phyloP scores from a whole-genome alignment of 2,888 invertebrate species.

The Leptopilina myrica region DNA sequence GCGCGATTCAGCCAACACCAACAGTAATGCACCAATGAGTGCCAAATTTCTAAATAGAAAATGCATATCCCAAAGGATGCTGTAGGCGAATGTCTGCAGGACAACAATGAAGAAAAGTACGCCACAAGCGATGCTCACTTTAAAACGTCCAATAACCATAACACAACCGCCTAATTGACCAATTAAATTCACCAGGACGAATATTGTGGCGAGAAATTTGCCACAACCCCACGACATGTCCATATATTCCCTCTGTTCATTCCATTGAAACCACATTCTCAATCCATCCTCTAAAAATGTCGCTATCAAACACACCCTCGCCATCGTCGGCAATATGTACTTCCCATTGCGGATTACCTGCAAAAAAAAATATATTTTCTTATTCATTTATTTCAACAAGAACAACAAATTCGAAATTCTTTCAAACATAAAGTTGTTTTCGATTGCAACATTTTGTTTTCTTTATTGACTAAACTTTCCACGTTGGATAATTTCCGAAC shows the following conservation, averaged over 20 bases:
- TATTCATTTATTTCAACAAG: no score
- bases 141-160: conserved; percentile 95
- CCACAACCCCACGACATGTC: conserved; percentile 98
- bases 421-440: no score
- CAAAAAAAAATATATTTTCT: conserved; percentile 50
- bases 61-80: conserved; percentile 98
- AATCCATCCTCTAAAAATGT: conserved; percentile 99
- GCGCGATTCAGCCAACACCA: conserved; percentile 97
- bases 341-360: conserved; percentile 96
- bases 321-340: conserved; percentile 94
- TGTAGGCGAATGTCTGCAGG: conserved; percentile 96
- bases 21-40: conserved; percentile 95
- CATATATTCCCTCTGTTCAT: conserved; percentile 98
- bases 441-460: neutral
- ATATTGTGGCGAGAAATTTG: conserved; percentile 93
- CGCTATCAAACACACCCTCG: conserved; percentile 96
- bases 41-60: conserved; percentile 97
- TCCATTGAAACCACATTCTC: conserved; percentile 99
- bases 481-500: neutral
- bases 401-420: no score
- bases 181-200: conserved; percentile 96
- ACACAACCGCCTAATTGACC: conserved; percentile 98
- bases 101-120: conserved; percentile 96
- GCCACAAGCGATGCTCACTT: conserved; percentile 94
- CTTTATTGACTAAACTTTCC: neutral